phyloP scores from a whole-genome alignment of 1,140 invertebrate species.

The Drosophila biarmipes region DNA sequence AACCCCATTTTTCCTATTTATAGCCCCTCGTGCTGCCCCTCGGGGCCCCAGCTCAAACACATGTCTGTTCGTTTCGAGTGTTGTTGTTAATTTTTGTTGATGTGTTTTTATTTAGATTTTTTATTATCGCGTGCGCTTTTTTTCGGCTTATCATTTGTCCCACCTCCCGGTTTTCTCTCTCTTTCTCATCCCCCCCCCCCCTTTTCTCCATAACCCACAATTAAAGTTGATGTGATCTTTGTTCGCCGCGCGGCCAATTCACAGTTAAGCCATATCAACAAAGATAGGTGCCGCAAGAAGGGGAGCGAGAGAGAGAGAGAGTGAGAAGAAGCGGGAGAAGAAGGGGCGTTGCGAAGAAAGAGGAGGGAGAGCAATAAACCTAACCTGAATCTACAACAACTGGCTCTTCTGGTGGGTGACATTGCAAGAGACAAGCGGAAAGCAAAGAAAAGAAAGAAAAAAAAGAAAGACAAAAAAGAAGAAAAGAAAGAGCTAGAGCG shows the following conservation, averaged over 20 bases:
- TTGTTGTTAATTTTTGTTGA: constrained; percentile 72
- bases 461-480: background rate
- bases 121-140: constrained; percentile 60
- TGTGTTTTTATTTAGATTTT: constrained; percentile 72
- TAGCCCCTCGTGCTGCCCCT: background rate
- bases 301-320: background rate
- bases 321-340: constrained; percentile 15
- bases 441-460: constrained; percentile 12
- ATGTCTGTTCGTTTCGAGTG: constrained; percentile 59
- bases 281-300: background rate
- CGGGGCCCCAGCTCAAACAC: constrained; percentile 6
- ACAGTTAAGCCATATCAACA: constrained; percentile 65
- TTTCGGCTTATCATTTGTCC: constrained; percentile 53
- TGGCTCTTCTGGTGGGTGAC: constrained; percentile 53
- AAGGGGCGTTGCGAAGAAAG: constrained; percentile 7
- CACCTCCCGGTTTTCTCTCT: background rate
- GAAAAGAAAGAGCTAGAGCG: constrained; percentile 22
- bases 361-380: constrained; percentile 43
- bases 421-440: constrained; percentile 41
- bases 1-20: background rate
- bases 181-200: background rate
- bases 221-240: constrained; percentile 59
- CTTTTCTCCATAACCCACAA: constrained; percentile 10
- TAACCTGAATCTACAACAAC: constrained; percentile 32
- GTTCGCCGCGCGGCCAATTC: constrained; percentile 57